Evolutionary conservation across 2,888 invertebrate species (phyloP).

Genomic region (Biston stratarius): DNA sequence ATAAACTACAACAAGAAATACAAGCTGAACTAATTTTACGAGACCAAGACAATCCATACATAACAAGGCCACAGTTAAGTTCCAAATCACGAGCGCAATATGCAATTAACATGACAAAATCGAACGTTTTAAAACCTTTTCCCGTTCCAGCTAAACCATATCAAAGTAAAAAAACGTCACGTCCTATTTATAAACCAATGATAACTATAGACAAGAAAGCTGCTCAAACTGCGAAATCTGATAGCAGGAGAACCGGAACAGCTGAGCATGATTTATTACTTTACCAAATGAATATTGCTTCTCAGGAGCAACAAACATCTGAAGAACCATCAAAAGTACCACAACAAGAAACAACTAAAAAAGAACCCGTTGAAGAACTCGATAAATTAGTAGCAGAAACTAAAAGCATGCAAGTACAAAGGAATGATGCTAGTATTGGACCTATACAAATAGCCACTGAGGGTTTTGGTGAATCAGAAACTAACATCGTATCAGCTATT

Average conservation of each 20-base stretch:
- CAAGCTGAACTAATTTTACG: not conserved
- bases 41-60: not conserved
- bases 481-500: not conserved
- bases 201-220: not conserved
- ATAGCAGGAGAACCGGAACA: not conserved
- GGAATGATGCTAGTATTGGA: not conserved
- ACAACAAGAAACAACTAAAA: not conserved
- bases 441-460: not conserved
- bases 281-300: not conserved
- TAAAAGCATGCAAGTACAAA: not conserved
- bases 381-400: not conserved
- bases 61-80: not conserved
- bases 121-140: not conserved
- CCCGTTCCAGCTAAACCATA: not conserved
- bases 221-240: not conserved
- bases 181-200: constrained; percentile 15
- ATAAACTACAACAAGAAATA: not conserved
- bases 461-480: not conserved
- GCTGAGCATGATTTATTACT: not conserved
- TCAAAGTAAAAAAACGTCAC: not conserved
- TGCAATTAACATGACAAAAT: not conserved
- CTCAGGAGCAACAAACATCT: not conserved
- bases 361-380: not conserved
- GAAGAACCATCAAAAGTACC: not conserved
- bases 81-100: not conserved